phyloP scores from a whole-genome alignment of 2,797 vertebrate species.

The Hoplostethus atlanticus region DNA sequence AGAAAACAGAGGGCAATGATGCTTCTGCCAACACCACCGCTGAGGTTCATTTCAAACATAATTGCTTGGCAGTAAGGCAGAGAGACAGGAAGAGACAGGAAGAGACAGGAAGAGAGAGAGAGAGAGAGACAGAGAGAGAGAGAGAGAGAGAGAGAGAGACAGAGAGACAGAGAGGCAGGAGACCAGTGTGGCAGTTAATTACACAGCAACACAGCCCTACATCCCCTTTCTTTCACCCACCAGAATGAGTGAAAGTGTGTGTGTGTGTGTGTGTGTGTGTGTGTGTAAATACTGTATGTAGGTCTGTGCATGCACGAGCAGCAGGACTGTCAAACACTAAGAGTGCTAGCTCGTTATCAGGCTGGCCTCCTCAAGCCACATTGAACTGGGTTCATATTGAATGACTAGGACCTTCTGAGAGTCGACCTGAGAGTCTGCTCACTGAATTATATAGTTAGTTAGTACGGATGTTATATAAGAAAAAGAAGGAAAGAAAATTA shows the following conservation, averaged over 20 bases:
- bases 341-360: not conserved
- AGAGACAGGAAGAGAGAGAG: conserved; percentile 4
- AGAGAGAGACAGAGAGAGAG: not conserved
- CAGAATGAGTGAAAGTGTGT: not conserved
- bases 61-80: not conserved
- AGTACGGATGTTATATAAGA: too few relatives aligned
- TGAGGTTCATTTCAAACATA: not conserved
- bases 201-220: conserved; percentile 19
- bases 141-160: not conserved
- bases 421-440: too few relatives aligned
- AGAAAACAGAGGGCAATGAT: not conserved
- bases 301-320: not conserved
- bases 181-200: conserved; percentile 40
- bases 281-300: not conserved
- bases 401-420: too few relatives aligned
- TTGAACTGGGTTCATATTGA: too few relatives aligned
- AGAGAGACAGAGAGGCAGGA: conserved; percentile 13
- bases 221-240: conserved; percentile 31
- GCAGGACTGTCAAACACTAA: conserved; percentile 22
- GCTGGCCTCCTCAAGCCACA: not conserved
- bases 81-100: conserved; percentile 5
- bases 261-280: not conserved
- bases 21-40: not conserved
- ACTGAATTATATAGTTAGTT: too few relatives aligned
- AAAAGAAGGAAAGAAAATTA: too few relatives aligned